phyloP scores from a whole-genome alignment of 2,797 vertebrate genomes.

The Spheniscus humboldti region DNA sequence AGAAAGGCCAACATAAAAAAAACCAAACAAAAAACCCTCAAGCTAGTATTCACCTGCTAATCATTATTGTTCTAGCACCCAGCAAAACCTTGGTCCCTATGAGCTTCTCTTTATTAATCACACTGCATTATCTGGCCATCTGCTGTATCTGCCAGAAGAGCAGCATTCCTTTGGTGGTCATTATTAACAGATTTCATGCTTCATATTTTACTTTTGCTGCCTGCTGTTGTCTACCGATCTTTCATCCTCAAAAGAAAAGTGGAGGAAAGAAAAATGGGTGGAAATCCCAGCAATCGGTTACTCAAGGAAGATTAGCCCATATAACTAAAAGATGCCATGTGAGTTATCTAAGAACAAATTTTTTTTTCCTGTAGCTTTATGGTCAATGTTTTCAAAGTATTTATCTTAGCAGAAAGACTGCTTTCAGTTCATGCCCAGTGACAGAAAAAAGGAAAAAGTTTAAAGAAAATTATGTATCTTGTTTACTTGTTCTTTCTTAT shows the following conservation, averaged over 20 bases:
- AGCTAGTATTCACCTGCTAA: neutral
- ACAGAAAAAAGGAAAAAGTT: neutral
- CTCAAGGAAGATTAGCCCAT: neutral
- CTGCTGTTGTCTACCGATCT: neutral
- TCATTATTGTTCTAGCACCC: neutral
- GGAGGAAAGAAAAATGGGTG: neutral
- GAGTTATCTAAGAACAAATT: neutral
- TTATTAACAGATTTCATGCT: constrained; percentile 16
- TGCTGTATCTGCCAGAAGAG: constrained; percentile 22
- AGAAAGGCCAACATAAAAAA: neutral
- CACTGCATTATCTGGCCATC: neutral
- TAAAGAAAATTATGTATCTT: neutral
- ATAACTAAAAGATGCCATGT: neutral
- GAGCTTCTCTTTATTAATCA: neutral
- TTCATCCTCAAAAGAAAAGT: neutral
- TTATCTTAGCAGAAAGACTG: neutral
- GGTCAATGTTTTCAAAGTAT: neutral
- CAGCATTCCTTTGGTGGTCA: constrained; percentile 9
- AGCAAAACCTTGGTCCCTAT: neutral
- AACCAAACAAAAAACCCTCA: neutral
- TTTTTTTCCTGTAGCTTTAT: neutral
- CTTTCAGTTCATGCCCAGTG: neutral
- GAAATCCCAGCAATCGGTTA: neutral
- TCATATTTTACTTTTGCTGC: neutral
- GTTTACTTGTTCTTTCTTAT: neutral